phyloP scores from a whole-genome alignment of 2,888 invertebrate species.

The Ormia ochracea region DNA sequence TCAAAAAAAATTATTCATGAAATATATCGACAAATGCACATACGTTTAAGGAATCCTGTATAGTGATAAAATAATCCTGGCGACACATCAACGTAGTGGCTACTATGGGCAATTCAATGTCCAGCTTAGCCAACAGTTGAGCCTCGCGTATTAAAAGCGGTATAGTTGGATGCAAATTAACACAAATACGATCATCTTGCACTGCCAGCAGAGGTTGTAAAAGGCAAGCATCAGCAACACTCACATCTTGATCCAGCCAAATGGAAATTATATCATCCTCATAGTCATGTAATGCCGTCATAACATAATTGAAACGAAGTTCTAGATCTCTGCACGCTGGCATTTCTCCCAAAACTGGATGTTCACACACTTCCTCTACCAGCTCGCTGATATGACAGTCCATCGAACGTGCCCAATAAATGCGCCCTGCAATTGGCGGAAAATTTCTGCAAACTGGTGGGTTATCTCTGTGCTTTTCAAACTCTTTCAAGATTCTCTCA shows the following conservation, averaged over 20 bases:
- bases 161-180: conserved; percentile 87
- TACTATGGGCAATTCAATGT: conserved; percentile 87
- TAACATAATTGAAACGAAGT: conserved; percentile 85
- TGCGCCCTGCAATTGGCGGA: conserved; percentile 93
- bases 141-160: conserved; percentile 88
- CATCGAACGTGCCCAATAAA: conserved; percentile 89
- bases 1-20: not conserved
- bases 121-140: conserved; percentile 89
- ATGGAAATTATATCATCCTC: conserved; percentile 88
- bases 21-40: conserved; percentile 30
- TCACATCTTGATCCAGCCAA: conserved; percentile 91
- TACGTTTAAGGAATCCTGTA: conserved; percentile 87
- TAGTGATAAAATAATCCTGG: conserved; percentile 85
- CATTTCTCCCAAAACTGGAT: conserved; percentile 84
- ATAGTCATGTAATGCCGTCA: conserved; percentile 84
- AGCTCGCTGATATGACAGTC: conserved; percentile 89
- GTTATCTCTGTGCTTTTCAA: conserved; percentile 91
- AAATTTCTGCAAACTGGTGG: conserved; percentile 93
- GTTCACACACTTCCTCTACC: conserved; percentile 86
- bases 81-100: conserved; percentile 87
- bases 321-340: conserved; percentile 86
- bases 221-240: conserved; percentile 76
- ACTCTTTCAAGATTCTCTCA: conserved; percentile 90
- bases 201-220: conserved; percentile 74
- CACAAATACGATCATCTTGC: conserved; percentile 81